Evolutionary conservation across 2,888 invertebrate genomes (phyloP).

Genomic region (Chrysolina americana): DNA sequence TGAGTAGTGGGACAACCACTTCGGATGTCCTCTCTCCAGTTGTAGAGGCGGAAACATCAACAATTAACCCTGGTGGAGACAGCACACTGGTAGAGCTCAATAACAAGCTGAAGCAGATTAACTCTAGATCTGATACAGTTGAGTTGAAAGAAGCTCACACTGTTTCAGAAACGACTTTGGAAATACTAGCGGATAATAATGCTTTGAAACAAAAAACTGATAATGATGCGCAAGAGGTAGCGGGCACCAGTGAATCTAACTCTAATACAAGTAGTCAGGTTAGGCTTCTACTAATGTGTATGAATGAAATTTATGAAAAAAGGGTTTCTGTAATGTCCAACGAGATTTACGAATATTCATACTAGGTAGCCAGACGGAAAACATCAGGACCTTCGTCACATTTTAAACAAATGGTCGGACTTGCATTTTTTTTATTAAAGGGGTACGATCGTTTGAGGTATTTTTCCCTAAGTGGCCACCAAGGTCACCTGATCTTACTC

Average conservation of each 20-base stretch:
- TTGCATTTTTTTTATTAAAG: too few relatives aligned
- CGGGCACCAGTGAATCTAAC: conserved; percentile 33
- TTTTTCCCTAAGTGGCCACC: too few relatives aligned
- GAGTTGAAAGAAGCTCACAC: conserved; percentile 40
- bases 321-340: neutral
- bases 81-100: conserved; percentile 74
- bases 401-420: too few relatives aligned
- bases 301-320: conserved; percentile 1
- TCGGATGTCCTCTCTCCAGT: conserved; percentile 66
- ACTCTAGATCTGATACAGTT: conserved; percentile 67
- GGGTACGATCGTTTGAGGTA: too few relatives aligned
- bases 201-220: conserved; percentile 21
- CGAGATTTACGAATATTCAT: neutral
- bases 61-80: conserved; percentile 37
- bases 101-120: conserved; percentile 76
- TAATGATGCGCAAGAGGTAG: conserved; percentile 35
- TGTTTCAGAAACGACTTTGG: conserved; percentile 37
- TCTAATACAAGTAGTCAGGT: conserved; percentile 43
- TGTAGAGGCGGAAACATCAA: conserved; percentile 55
- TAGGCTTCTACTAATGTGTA: conserved; percentile 41
- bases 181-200: conserved; percentile 31
- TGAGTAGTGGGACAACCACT: conserved; percentile 62
- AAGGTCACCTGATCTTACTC: too few relatives aligned
- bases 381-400: too few relatives aligned
- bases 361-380: too few relatives aligned